These are phyloP conservation scores for Escarpia spicata DNA, from an alignment of 2,888 invertebrate genomes.

Conservation along the genomic window DNA sequence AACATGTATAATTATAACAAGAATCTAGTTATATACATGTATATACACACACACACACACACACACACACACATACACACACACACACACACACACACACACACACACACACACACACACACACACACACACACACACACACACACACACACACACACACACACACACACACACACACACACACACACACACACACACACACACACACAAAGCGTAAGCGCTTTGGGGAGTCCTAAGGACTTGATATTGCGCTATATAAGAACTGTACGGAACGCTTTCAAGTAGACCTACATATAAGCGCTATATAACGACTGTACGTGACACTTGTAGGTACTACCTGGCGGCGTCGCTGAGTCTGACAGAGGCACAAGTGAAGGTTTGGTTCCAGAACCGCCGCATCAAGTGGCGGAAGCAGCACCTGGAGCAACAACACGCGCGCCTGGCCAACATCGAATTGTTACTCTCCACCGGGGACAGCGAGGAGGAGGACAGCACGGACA, in stretches of 20 bases:
- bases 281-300: not conserved
- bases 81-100: too few species aligned
- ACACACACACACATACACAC: too few species aligned
- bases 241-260: too few species aligned
- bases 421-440: not conserved
- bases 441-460: not conserved
- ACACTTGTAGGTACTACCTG: constrained; percentile 71
- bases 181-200: too few species aligned
- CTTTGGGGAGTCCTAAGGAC: too few species aligned
- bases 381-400: constrained; percentile 74
- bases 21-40: too few species aligned
- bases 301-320: not conserved
- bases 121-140: too few species aligned
- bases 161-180: too few species aligned
- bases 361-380: constrained; percentile 81
- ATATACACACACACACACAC: too few species aligned
- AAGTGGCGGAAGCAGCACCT: constrained; percentile 96
- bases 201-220: not conserved
- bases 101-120: not conserved
- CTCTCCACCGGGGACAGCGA: not conserved
- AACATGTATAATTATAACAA: too few species aligned
- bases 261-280: not conserved
- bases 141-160: too few species aligned
- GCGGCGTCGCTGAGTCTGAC: constrained; percentile 88
- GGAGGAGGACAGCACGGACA: not conserved